Conservation (phyloP, 2,113 vertebrate species). For the Vulpes ferrilata region DNA sequence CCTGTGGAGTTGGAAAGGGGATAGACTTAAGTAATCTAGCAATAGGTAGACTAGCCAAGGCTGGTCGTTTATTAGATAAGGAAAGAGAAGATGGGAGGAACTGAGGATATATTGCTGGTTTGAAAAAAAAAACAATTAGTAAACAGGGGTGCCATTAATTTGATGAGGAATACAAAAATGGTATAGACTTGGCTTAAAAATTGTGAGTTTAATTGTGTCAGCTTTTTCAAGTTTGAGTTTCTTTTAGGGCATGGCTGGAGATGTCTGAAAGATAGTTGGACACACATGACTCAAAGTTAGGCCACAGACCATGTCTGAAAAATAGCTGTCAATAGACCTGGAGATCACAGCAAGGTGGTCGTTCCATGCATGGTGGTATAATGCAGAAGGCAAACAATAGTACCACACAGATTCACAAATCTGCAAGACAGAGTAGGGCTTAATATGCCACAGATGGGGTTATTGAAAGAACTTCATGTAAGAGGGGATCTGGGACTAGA, state of each 20-base stretch:
- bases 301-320: not conserved
- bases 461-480: not conserved
- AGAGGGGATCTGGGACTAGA: not conserved
- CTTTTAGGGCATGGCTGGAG: not conserved
- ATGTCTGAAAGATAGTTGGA: not conserved
- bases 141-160: not conserved
- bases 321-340: no score
- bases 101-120: not conserved
- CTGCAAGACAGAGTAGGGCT: not conserved
- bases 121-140: not conserved
- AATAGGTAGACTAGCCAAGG: rapidly evolving
- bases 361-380: not conserved
- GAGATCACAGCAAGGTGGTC: not conserved
- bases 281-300: not conserved
- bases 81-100: not conserved
- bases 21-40: not conserved
- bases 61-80: not conserved
- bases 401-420: no score
- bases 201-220: not conserved
- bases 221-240: not conserved
- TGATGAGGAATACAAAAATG: not conserved
- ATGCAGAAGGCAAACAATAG: rapidly evolving
- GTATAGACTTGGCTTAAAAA: not conserved
- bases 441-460: not conserved
- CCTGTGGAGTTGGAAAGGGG: not conserved